These are phyloP conservation scores for Cyrtodaria siliqua DNA, from an alignment of 2,888 invertebrate genomes.

Conservation along the genomic window DNA sequence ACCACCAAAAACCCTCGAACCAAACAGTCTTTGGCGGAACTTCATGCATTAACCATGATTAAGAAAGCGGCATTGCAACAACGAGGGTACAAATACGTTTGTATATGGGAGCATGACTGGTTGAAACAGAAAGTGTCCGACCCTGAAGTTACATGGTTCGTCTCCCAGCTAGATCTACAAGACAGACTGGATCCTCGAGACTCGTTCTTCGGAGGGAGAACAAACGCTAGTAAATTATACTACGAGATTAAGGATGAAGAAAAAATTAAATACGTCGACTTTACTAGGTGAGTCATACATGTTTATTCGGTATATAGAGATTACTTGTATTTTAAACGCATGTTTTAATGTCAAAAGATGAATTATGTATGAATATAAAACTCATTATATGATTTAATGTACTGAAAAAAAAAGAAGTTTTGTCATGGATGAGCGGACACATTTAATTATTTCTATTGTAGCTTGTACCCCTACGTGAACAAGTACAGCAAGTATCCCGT, in stretches of 20 bases:
- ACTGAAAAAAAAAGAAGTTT: too few relatives aligned
- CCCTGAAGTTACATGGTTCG: constrained; percentile 1
- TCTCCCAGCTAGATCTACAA: constrained; percentile 16
- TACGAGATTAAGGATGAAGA: constrained; percentile 49
- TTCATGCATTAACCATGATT: constrained; percentile 7
- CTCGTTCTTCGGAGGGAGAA: constrained; percentile 75
- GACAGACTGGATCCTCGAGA: constrained; percentile 63
- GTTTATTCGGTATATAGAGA: too few relatives aligned
- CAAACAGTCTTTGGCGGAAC: constrained; percentile 7
- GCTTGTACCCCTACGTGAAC: constrained; percentile 73
- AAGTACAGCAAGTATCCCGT: constrained; percentile 70
- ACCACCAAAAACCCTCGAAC: constrained; percentile 7
- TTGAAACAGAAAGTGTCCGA: constrained; percentile 13
- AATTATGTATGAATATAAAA: too few relatives aligned
- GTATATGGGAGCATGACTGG: constrained; percentile 32
- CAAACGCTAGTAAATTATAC: constrained; percentile 66
- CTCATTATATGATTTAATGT: too few relatives aligned
- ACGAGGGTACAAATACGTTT: background rate
- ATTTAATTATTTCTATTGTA: constrained; percentile 1
- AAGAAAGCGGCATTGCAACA: constrained; percentile 23
- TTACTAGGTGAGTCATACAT: constrained; percentile 62
- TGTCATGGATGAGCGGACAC: too few relatives aligned
- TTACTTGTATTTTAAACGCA: too few relatives aligned
- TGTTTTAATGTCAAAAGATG: too few relatives aligned
- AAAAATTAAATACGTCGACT: constrained; percentile 66